Evolutionary conservation across 1,140 invertebrate genomes (phyloP), one percentile per base, ranked within the genome.

Genomic region (Drosophila prosaltans): DNA sequence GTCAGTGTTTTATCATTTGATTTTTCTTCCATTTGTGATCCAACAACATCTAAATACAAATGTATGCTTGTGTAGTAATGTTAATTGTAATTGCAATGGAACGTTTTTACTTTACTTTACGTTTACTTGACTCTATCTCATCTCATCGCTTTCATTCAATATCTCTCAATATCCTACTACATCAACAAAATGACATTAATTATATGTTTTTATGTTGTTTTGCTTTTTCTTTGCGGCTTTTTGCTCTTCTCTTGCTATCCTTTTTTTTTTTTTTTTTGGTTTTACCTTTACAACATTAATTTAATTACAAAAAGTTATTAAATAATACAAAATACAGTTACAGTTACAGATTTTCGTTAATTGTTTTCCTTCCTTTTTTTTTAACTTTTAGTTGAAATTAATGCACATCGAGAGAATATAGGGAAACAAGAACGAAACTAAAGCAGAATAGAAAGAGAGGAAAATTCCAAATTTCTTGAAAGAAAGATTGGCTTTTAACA

Each of bases 331-430:
- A 77, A 75, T 77, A 77, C 73, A 77, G 74, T 76, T 76, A 75
- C 65, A 75, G 65, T 76, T 74, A 76, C 43, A 68, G 71, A 64
- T 64, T 57, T 30, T 66, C 28, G 61, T 59, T 72, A 70, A 75
- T 74, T 63, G 63, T 64, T 59, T 77, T 41, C 76, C 59, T 59
- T 16, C 16, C 16, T 16, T 30, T 59, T 80, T 65, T 58, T 73
- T 80, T 83, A 90, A 91, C 88, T 91, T 88, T 84, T 73, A 91
- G 83, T 91, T 91, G 72, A 88, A 88, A 88, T 81, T 91, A 91
- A 91, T 91, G 88, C 88, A 91, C 88, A 84, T 86, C 41, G 66
- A 72, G 58, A 78, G 72, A 85, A 77, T 69, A 69, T 9, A 16
- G 45, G 75, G 65, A 63, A 63, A 63, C 41, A 28, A 36, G 26